These are phyloP conservation scores for Megalonaias nervosa DNA, from an alignment of 1,140 invertebrate species.

Conservation along the genomic window DNA sequence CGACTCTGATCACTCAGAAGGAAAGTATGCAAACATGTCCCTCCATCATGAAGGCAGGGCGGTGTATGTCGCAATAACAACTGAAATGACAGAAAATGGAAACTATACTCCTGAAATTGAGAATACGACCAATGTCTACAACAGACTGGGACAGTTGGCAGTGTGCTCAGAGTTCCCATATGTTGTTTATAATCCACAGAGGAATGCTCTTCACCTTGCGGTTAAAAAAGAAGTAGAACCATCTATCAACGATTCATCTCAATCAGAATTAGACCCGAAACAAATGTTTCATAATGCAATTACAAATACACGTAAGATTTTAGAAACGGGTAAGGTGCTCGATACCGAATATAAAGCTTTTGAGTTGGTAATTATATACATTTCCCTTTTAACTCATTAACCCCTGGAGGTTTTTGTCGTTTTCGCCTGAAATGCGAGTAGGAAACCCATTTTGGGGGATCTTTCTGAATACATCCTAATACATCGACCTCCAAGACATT, in stretches of 20 bases:
- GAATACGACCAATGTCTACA: conserved; percentile 3
- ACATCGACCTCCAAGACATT: too few species aligned
- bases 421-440: too few species aligned
- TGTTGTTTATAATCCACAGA: background rate
- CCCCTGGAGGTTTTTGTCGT: too few species aligned
- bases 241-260: too few species aligned
- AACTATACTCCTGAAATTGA: background rate
- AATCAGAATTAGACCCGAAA: background rate
- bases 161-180: conserved; percentile 20
- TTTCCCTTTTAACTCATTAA: too few species aligned
- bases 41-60: conserved; percentile 16
- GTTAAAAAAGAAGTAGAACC: too few species aligned
- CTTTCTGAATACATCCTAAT: too few species aligned
- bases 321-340: too few species aligned
- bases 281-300: background rate
- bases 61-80: conserved; percentile 3
- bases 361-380: too few species aligned
- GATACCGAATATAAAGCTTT: too few species aligned
- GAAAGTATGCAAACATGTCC: conserved; percentile 7
- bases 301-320: background rate
- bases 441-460: too few species aligned
- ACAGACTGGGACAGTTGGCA: conserved; percentile 4
- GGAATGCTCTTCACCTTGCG: too few species aligned
- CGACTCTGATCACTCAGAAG: background rate
- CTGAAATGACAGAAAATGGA: background rate